Evolutionary conservation across 2,113 vertebrate genomes (phyloP).

Genomic region (Alectura lathami): DNA sequence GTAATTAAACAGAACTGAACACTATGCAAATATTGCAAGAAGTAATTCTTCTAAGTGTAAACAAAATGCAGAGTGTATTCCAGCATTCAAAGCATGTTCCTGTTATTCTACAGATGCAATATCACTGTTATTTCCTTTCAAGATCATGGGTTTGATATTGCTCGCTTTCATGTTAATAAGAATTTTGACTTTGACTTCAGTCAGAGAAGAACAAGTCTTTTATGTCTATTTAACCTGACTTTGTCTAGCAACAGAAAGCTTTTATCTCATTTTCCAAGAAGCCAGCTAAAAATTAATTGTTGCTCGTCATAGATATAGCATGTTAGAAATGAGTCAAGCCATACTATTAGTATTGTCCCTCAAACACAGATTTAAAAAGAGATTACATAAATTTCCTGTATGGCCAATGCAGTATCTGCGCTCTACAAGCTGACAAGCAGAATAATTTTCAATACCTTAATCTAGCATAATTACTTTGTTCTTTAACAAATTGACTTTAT

Average conservation of each 20-base stretch:
- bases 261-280: not conserved
- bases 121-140: not conserved
- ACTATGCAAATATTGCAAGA: conserved; percentile 37
- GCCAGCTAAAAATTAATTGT: not conserved
- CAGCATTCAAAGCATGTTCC: not conserved
- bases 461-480: not conserved
- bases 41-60: conserved; percentile 18
- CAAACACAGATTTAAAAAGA: not conserved
- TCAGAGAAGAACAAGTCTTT: not conserved
- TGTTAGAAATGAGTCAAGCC: not conserved
- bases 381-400: not conserved
- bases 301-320: not conserved
- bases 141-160: not conserved
- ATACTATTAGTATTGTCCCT: not conserved
- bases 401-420: not conserved
- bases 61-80: not conserved
- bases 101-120: not conserved
- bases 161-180: not conserved
- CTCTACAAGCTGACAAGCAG: too few relatives aligned
- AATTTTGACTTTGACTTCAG: not conserved
- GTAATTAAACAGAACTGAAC: conserved; percentile 41
- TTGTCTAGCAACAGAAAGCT: not conserved
- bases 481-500: not conserved
- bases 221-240: not conserved
- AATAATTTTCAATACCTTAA: not conserved